Evolutionary conservation across 2,797 vertebrate species (phyloP).

Genomic region (Novumbra hubbsi): DNA sequence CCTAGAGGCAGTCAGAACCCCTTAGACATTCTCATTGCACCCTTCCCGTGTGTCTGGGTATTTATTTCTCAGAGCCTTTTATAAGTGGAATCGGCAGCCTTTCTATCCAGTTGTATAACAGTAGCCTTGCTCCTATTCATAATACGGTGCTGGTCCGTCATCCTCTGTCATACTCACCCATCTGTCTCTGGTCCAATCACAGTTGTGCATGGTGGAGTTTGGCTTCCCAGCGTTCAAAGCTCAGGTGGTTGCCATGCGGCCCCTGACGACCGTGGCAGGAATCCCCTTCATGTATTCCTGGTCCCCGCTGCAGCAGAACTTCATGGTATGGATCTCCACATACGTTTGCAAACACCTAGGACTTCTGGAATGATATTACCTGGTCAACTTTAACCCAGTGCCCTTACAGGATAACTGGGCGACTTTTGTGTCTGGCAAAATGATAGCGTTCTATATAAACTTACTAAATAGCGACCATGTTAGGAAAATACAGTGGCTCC

Average conservation of each 20-base stretch:
- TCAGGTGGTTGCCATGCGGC: slow-evolving; percentile 87
- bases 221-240: slow-evolving; percentile 86
- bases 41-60: background rate
- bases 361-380: background rate
- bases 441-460: no score
- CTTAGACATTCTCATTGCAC: slow-evolving; percentile 9
- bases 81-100: slow-evolving; percentile 6
- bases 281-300: slow-evolving; percentile 99
- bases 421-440: no score
- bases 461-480: no score
- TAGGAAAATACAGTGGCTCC: no score
- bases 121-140: background rate
- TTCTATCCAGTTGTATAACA: slow-evolving; percentile 1
- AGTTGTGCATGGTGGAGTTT: slow-evolving; percentile 91
- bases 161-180: background rate
- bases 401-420: no score
- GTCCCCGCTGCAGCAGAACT: slow-evolving; percentile 98
- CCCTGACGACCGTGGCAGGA: slow-evolving; percentile 89
- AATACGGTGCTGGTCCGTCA: background rate
- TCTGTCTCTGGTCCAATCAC: slow-evolving; percentile 46
- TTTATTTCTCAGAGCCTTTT: slow-evolving; percentile 7
- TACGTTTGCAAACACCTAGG: background rate
- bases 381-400: no score
- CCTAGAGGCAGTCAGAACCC: slow-evolving; percentile 24
- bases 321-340: slow-evolving; percentile 81